Evolutionary conservation across 2,888 invertebrate species (phyloP), one percentile per base, ranked within the genome.

Genomic region (Chalcis sispes): DNA sequence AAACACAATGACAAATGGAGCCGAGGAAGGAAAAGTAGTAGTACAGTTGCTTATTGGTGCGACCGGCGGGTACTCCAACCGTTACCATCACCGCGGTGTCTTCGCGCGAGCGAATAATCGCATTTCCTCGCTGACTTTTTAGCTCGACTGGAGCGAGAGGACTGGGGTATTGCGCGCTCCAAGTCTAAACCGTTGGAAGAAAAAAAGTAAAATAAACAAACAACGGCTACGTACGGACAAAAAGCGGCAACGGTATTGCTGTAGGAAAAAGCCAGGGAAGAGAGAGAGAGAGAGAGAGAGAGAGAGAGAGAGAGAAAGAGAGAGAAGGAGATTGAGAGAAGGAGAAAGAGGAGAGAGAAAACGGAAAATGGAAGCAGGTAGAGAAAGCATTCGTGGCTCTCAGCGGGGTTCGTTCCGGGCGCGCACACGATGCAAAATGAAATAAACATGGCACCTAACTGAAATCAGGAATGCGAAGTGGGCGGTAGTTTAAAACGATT

Each of bases 391-490:
- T 61, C 62, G 66, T 29, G 36, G 65, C 61, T 67, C 59, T 50
- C n/a, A n/a, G 13, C 18, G 48, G 2, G 66, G 27, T n/a, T n/a
- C 61, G 64, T 52, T 27, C 18, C 32, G 50, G 2, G 18, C 10
- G 29, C 13, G 66, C 18, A 27, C 58, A 23, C 72, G 75, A 77
- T 61, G 73, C 77, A 84, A 84, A 84, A 82, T 82, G 82, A 85
- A 84, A 84, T 83, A 85, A 85, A 82, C 81, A 82, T 73, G 81
- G 79, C 77, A 79, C 73, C 80, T 83, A 83, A 83, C 83, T 81
- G 83, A 85, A 84, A 84, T 84, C 85, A 83, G 83, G 83, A 84
- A 85, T 84, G 84, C 81, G 82, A 84, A 83, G 83, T 81, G 80
- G 82, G 80, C 80, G 83, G 83, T 83, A 82, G 82, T 85, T 83